Conservation (phyloP, 92 coral and sea anemone genomes). For the Parazoanthus atlanticus region DNA sequence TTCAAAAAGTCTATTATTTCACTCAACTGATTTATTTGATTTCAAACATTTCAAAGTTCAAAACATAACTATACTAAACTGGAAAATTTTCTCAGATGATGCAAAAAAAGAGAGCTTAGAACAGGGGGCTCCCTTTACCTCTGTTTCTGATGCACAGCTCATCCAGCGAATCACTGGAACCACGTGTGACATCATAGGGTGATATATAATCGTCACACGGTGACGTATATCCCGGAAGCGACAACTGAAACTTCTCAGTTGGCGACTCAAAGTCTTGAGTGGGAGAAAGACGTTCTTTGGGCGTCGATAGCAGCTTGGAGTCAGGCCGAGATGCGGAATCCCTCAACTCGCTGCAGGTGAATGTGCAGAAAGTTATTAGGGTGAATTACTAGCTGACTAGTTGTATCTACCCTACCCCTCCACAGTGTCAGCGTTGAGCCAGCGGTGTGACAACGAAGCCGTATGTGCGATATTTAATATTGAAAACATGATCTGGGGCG, state of each 20-base stretch:
- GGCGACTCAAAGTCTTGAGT: slow-evolving; percentile 51
- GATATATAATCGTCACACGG: slow-evolving; percentile 48
- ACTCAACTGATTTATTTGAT: no score
- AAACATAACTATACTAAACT: no score
- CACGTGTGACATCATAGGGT: slow-evolving; percentile 51
- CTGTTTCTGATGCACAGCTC: slow-evolving; percentile 63
- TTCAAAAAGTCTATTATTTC: no score
- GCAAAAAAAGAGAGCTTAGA: neutral
- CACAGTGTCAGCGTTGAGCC: no score
- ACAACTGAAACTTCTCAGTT: slow-evolving; percentile 61
- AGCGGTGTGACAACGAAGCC: no score
- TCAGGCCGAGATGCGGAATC: neutral
- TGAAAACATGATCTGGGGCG: no score
- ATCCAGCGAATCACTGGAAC: slow-evolving; percentile 69
- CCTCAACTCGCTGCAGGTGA: neutral
- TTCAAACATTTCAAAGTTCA: no score
- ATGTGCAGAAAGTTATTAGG: neutral
- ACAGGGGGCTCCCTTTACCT: neutral
- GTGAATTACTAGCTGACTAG: no score
- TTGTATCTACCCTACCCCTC: no score
- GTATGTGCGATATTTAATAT: no score
- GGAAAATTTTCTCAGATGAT: neutral
- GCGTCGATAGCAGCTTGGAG: slow-evolving; percentile 3
- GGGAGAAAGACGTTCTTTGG: slow-evolving; percentile 6
- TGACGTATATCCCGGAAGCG: slow-evolving; percentile 55